Evolutionary conservation across 2,797 vertebrate genomes (phyloP).

Genomic region (Gymnoscopelus braueri): DNA sequence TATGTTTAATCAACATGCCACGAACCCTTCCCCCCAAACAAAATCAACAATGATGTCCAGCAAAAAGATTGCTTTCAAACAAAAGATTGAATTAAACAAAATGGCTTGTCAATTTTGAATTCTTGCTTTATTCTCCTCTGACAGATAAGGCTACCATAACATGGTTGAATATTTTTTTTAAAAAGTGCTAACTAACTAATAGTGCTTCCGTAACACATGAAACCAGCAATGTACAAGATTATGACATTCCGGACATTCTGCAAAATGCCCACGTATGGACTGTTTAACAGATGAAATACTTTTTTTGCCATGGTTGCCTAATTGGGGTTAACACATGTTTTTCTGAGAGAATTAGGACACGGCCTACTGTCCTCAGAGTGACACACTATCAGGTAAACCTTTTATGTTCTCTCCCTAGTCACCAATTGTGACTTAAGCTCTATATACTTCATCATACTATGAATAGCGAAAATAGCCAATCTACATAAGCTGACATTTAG

Average conservation of each 20-base stretch:
- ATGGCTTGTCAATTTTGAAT: slow-evolving; percentile 65
- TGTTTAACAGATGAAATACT: too few relatives aligned
- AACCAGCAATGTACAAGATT: neutral
- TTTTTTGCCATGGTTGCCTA: neutral
- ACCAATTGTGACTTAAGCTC: slow-evolving; percentile 13
- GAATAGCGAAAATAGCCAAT: too few relatives aligned
- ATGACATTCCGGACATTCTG: too few relatives aligned
- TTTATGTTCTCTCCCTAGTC: slow-evolving; percentile 46
- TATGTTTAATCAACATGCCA: slow-evolving; percentile 76
- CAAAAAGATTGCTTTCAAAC: slow-evolving; percentile 54
- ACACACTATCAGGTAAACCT: slow-evolving; percentile 50
- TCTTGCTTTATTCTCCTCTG: slow-evolving; percentile 62
- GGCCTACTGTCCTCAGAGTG: slow-evolving; percentile 64
- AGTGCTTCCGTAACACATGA: too few relatives aligned
- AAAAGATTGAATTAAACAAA: slow-evolving; percentile 70
- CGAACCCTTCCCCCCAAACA: slow-evolving; percentile 66
- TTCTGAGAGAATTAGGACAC: slow-evolving; percentile 42
- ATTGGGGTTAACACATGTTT: neutral
- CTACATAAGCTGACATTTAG: too few relatives aligned
- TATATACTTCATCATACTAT: slow-evolving; percentile 31
- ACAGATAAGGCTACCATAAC: slow-evolving; percentile 32
- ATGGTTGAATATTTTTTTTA: slow-evolving; percentile 51
- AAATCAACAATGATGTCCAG: slow-evolving; percentile 66
- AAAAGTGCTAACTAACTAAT: slow-evolving; percentile 22
- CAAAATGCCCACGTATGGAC: too few relatives aligned